Base-by-base conservation (phyloP, 2,888 invertebrate genomes). In the Noctua janthina region DNA sequence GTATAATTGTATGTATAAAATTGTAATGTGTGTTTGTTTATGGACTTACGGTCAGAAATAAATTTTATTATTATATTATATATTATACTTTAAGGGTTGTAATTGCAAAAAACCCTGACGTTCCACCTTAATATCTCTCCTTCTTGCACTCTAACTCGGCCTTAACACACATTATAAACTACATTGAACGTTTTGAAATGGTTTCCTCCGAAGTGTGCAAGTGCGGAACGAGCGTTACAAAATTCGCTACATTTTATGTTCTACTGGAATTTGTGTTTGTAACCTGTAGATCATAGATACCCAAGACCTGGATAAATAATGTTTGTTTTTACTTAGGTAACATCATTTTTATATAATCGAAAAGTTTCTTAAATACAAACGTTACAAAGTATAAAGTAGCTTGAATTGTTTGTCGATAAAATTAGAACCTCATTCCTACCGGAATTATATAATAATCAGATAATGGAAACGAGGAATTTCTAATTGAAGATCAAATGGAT, bases 221-320 rank as follows among this genome's bases (percentile, higher is more conserved):
- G 85, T 86, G 89, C 88, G 89, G 89, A 89, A 90, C 91, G 88
- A 76, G 29, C 11, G 71, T 91, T 92, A 81, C 89, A 71, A 89
- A 88, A 91, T 72, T 62, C 29, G 20, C 75, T 71, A 77, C 75
- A 77, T 75, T 84, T 83, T 68, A 62, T 69, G 43, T 76, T 75
- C 62, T 13, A 79, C 76, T 77, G 46, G 66, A 68, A 70, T 77
- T 87, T 39, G 39, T 39, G 39, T 39, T 5, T 83, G 54, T 46
- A 81, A 67, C 35, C 56, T 10, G 51, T 64, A 15, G 23, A 23
- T 39, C 39, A 39, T 15, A 46, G 20, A 66, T 56, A 49, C 20
- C 39, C 8, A 54, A 51, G 35, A 35, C 29, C 13, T 59, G 17
- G 43, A 43, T 56, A 43, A 13, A 62, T n/a, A 1, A 35, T 23